Base-by-base conservation (phyloP, 2,113 vertebrate genomes). In the Oreochromis tanganicae region DNA sequence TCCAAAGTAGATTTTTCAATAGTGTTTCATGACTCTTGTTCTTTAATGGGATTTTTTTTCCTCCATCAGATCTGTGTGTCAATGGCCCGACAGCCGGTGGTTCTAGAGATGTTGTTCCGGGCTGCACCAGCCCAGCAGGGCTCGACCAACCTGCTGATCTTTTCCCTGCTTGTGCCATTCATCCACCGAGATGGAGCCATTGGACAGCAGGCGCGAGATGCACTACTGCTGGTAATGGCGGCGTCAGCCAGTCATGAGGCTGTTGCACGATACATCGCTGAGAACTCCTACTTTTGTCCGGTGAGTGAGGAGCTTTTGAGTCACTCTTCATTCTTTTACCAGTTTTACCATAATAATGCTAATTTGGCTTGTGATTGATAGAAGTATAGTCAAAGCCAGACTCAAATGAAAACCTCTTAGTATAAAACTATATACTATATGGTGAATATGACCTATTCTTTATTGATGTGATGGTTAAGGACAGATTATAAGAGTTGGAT, bases 271-370 rank as follows among this genome's bases (percentile, higher is more conserved):
- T 98, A 98, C 96, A 99, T 99, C 48, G 93, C 97, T 0, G 97
- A 99, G 93, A 97, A 98, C 95, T 99, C 98, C 91, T 99, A 99
- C 97, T 99, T 99, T 96, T 99, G 98, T 92, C 98, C 98, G 91
- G 98, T 99, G 92, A 87, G 97, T 85, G n/a, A 46, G 14, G 41
- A 48, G 24, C 68, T 73, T 29, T 73, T 17, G 21, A 73, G 68
- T 75, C 5, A 3, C 41, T 75, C 9, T 75, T 17, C 14, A 6
- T 29, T 75, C 24, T 75, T 24, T 24, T 24, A 24, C 24, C 63
- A 43, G 21, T 73, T 75, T 48, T 17, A 48, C 66, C n/a, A 24
- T 1, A 71, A 16, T 73, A 16, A 46, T 73, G 38, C 66, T 46
- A 6, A 46, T 16, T 75, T 75, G 41, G 13, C 21, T 29, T 29